These are phyloP conservation scores for Lacerta bilineata DNA, from an alignment of 2,797 vertebrate genomes.

Conservation along the genomic window DNA sequence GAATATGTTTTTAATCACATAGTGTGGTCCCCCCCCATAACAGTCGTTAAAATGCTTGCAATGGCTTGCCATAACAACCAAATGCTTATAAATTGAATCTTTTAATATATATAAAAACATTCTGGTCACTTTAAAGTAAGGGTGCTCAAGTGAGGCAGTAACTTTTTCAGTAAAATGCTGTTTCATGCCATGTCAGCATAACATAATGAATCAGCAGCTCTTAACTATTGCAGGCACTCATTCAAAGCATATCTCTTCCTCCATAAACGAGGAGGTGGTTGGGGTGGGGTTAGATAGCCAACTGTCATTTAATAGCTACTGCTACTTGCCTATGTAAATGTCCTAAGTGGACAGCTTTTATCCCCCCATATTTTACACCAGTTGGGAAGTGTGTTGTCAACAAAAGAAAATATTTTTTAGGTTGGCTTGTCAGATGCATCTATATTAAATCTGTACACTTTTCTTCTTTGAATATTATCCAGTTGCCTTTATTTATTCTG, in stretches of 20 bases:
- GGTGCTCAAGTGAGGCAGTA: conserved; percentile 2
- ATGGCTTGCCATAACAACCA: background rate
- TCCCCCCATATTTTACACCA: background rate
- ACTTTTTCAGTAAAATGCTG: conserved; percentile 81
- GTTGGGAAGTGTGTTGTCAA: background rate
- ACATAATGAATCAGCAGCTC: conserved; percentile 87
- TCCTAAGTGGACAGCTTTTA: background rate
- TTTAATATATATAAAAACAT: background rate
- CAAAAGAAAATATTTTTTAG: background rate
- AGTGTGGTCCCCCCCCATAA: background rate
- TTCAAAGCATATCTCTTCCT: conserved; percentile 66
- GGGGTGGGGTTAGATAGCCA: conserved; percentile 37
- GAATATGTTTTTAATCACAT: background rate
- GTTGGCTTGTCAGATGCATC: background rate
- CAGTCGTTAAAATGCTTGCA: background rate
- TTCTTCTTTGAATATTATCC: background rate
- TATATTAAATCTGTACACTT: background rate
- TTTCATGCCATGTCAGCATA: conserved; percentile 89
- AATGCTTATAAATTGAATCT: conserved; percentile 10
- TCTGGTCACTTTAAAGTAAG: conserved; percentile 14
- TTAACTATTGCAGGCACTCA: conserved; percentile 78
- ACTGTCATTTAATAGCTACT: conserved; percentile 25
- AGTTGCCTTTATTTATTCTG: background rate
- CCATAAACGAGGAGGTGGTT: conserved; percentile 70
- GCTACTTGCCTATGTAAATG: conserved; percentile 5